These are phyloP conservation scores for Neodiprion virginianus DNA, from an alignment of 1,140 invertebrate species.

Conservation along the genomic window DNA sequence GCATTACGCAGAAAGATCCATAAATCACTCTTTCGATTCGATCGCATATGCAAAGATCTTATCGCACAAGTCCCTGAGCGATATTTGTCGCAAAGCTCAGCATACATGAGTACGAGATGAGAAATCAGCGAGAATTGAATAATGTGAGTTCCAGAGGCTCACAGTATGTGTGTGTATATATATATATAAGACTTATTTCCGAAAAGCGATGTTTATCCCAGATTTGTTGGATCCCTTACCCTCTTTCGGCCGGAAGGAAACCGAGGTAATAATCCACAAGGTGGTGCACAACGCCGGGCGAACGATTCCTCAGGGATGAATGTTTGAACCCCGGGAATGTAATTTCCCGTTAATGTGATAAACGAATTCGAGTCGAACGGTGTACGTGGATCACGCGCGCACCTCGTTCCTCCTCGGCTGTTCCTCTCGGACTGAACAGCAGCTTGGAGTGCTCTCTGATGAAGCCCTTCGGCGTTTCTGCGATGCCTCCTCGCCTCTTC, in stretches of 20 bases:
- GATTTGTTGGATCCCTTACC: neutral
- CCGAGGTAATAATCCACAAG: neutral
- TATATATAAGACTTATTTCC: too few species aligned
- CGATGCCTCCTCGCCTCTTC: neutral
- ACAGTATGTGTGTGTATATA: too few species aligned
- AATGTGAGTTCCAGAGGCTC: too few species aligned
- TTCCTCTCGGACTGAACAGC: neutral
- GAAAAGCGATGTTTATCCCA: neutral
- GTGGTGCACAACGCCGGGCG: neutral
- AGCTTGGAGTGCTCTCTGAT: neutral
- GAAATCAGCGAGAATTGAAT: too few species aligned
- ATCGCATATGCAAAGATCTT: too few species aligned
- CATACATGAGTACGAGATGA: too few species aligned
- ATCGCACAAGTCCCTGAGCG: too few species aligned
- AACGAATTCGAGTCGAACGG: neutral
- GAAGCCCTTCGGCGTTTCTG: neutral
- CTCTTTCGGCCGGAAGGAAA: neutral
- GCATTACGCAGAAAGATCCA: too few species aligned
- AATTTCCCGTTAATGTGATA: too few species aligned
- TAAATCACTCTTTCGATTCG: too few species aligned
- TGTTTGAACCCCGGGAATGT: too few species aligned
- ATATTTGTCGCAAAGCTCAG: too few species aligned
- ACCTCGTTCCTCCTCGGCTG: constrained; percentile 1
- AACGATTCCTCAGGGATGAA: neutral
- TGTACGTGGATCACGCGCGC: neutral